phyloP scores from a whole-genome alignment of 2,113 vertebrate species.

The Sarotherodon lohbergeri region DNA sequence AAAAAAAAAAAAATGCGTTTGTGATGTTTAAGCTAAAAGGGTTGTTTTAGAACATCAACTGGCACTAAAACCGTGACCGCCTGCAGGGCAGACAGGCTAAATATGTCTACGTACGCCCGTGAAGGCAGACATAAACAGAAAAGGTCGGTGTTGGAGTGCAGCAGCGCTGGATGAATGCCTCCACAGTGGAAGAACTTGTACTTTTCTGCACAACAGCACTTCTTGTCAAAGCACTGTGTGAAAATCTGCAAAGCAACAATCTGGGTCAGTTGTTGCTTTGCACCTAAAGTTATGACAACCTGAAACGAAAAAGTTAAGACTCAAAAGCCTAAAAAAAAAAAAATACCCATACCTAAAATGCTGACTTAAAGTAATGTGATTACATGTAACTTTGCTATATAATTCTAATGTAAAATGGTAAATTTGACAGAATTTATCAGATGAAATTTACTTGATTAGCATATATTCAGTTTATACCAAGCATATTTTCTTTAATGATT shows the following conservation, averaged over 20 bases:
- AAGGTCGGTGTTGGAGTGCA: constrained; percentile 1
- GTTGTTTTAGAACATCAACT: neutral
- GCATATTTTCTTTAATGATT: no score
- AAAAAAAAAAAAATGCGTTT: neutral
- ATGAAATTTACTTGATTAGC: neutral
- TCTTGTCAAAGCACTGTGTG: constrained; percentile 4
- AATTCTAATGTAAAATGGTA: neutral
- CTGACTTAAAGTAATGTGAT: neutral
- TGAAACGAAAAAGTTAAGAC: neutral
- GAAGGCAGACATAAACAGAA: neutral
- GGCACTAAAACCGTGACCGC: neutral
- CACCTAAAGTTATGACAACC: neutral
- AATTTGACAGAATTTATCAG: neutral
- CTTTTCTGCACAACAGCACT: constrained; percentile 17
- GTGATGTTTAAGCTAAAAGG: neutral
- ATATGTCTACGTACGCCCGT: neutral
- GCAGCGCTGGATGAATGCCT: neutral
- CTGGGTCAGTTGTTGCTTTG: constrained; percentile 5
- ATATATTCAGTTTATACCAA: no score
- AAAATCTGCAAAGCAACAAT: neutral
- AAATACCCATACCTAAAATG: neutral
- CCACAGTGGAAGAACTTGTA: constrained; percentile 1
- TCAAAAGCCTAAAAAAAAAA: neutral
- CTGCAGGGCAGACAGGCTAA: constrained; percentile 19
- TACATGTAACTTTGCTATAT: neutral